Base-by-base conservation (phyloP, 35 echinoderm and acorn worm genomes). In the Ptychodera flava region DNA sequence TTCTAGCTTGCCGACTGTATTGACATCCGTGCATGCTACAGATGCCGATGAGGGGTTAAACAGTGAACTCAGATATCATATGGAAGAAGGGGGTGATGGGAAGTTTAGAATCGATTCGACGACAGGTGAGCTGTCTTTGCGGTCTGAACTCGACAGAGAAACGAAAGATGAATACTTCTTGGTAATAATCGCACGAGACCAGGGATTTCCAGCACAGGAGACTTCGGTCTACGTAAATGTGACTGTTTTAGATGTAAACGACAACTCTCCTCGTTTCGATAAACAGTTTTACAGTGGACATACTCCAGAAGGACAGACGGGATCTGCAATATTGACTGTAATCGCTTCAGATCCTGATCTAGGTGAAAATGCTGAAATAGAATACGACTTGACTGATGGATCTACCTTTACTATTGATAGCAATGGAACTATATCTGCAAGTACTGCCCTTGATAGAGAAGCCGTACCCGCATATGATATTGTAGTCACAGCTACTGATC, bases 291-390 rank as follows among this genome's bases (percentile, higher is more conserved):
- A 89, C 30, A 78, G 81, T 1, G 93, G 92, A 31, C 82, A 31
- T 30, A 88, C 94, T 1, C 36, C 80, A 31, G 96, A 99, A 86
- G 94, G 94, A 88, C 84, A 90, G 85, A 34, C 90, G 6, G 16
- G 53, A 27, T 90, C 90, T 31, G 29, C 77, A 37, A 86, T 99
- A 14, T 92, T 94, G 92, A 94, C 86, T 1, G 78, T 99, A 75
- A 90, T 45, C 76, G 96, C 96, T 27, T 90, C 90, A 31, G 96
- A 99, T 85, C 96, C 96, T 37, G 96, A 99, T 78, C 30, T 82
- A 0, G 87, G 81, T 33, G 89, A 92, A 28, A 38, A 99, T 79
- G 90, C 87, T 52, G 36, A 36, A 16, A 53, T 87, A 36, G 91
- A 91, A 33, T 89, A 85, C 30, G 93, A 88, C 85, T 52, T 84